phyloP scores from a whole-genome alignment of 1,140 invertebrate species.

The Lasioglossum baleicum region DNA sequence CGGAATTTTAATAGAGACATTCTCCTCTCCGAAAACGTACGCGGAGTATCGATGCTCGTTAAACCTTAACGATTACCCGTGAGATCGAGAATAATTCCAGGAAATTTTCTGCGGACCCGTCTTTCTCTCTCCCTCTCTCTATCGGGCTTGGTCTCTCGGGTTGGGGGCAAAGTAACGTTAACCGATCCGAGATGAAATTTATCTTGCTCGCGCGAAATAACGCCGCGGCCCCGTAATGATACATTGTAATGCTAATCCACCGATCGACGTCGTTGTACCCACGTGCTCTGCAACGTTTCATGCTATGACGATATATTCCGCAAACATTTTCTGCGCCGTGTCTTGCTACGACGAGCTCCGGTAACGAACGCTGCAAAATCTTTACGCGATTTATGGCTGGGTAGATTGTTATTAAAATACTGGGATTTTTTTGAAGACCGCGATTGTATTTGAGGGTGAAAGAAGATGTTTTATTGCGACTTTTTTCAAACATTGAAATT shows the following conservation, averaged over 20 bases:
- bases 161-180: constrained; percentile 14
- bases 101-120: not conserved
- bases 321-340: too few relatives aligned
- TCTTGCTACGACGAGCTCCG: too few relatives aligned
- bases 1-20: constrained; percentile 51
- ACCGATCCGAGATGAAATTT: constrained; percentile 8
- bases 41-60: constrained; percentile 34
- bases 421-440: too few relatives aligned
- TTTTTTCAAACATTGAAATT: too few relatives aligned
- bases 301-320: too few relatives aligned
- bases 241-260: constrained; percentile 23
- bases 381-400: too few relatives aligned
- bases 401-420: too few relatives aligned
- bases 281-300: not conserved
- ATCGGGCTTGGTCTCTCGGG: too few relatives aligned
- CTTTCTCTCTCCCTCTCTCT: too few relatives aligned
- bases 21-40: constrained; percentile 24
- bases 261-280: not conserved
- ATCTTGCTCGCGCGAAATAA: constrained; percentile 13
- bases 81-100: constrained; percentile 32
- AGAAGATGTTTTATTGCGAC: too few relatives aligned
- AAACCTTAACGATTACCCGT: constrained; percentile 31
- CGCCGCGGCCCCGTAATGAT: constrained; percentile 16
- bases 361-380: too few relatives aligned
- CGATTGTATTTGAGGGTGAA: too few relatives aligned